phyloP scores from a whole-genome alignment of 2,888 invertebrate species.

The Campaea margaritaria region DNA sequence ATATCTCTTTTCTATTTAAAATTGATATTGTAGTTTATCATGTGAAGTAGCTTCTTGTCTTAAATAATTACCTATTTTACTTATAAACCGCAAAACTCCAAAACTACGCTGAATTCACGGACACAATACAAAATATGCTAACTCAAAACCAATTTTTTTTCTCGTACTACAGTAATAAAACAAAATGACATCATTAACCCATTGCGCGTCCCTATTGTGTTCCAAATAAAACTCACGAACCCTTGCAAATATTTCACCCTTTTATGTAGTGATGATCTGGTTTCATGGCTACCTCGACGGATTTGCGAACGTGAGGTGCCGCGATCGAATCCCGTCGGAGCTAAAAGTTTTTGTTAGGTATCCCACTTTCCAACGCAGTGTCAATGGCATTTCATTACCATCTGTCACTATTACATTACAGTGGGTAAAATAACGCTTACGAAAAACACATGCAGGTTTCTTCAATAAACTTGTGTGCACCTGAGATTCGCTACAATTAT shows the following conservation, averaged over 20 bases:
- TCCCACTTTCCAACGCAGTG: slow-evolving; percentile 71
- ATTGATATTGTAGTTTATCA: too few relatives aligned
- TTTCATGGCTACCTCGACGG: slow-evolving; percentile 5
- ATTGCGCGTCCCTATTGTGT: too few relatives aligned
- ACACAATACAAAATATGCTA: too few relatives aligned
- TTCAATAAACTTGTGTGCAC: slow-evolving; percentile 69
- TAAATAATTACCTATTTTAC: too few relatives aligned
- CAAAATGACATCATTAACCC: too few relatives aligned
- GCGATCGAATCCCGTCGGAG: slow-evolving; percentile 28
- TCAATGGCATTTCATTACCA: slow-evolving; percentile 50
- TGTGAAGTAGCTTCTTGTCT: too few relatives aligned
- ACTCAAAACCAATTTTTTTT: too few relatives aligned
- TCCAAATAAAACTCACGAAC: background rate
- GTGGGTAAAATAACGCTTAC: slow-evolving; percentile 68
- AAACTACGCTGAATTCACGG: too few relatives aligned
- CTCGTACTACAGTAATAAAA: too few relatives aligned
- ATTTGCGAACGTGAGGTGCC: slow-evolving; percentile 19
- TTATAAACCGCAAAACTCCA: too few relatives aligned
- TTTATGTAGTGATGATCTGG: background rate
- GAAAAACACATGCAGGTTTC: slow-evolving; percentile 72
- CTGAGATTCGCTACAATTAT: slow-evolving; percentile 65
- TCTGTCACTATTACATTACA: slow-evolving; percentile 50
- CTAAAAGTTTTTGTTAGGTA: slow-evolving; percentile 1
- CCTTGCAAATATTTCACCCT: background rate
- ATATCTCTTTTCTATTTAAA: too few relatives aligned